These are phyloP conservation scores for Neodiprion virginianus DNA, from an alignment of 1,140 invertebrate genomes.

Conservation along the genomic window DNA sequence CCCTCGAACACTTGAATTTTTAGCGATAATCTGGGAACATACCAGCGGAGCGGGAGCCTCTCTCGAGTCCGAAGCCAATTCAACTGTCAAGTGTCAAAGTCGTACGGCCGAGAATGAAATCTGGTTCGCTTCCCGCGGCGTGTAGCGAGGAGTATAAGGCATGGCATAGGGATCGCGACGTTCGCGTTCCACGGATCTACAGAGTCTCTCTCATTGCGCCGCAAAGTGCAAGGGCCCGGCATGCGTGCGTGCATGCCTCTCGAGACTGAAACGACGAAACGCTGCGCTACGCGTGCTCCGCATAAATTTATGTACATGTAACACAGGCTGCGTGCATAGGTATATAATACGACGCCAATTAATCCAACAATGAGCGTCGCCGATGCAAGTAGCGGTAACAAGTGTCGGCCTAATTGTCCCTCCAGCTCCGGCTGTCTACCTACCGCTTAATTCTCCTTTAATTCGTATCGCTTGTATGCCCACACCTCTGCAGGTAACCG, in stretches of 20 bases:
- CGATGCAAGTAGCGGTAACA: not conserved
- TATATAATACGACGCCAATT: not conserved
- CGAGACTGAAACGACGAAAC: not conserved
- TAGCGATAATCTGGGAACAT: conserved; percentile 1
- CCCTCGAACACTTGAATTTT: not conserved
- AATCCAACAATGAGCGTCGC: not conserved
- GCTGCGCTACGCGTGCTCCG: not conserved
- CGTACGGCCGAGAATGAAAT: not conserved
- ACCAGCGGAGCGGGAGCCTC: not conserved
- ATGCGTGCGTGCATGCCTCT: not conserved
- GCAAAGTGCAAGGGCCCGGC: not conserved
- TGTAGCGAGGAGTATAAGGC: not conserved
- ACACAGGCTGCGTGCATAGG: not conserved
- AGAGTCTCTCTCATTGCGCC: not conserved
- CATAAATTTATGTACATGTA: conserved; percentile 8
- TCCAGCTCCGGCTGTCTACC: not conserved
- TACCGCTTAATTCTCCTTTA: too few relatives aligned
- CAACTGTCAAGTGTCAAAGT: conserved; percentile 7
- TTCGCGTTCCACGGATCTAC: not conserved
- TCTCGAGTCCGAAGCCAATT: conserved; percentile 5
- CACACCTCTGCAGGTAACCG: too few relatives aligned
- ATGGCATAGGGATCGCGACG: not conserved
- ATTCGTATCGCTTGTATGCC: too few relatives aligned
- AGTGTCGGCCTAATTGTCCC: not conserved
- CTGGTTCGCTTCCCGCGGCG: not conserved